Base-by-base conservation (phyloP, 2,113 vertebrate genomes). In the Stigmatopora argus region DNA sequence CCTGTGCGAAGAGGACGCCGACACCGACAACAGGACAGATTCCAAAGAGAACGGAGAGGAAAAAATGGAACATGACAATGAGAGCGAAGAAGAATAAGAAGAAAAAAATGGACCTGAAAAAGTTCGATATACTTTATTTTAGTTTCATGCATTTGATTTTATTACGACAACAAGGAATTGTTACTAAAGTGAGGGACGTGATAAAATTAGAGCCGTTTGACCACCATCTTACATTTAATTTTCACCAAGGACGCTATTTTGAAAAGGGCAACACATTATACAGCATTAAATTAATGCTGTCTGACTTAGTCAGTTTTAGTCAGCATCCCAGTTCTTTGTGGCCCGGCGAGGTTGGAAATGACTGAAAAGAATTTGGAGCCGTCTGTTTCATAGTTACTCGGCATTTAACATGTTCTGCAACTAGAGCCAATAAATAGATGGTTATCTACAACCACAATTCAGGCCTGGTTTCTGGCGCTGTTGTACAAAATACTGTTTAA, bases 21-120 rank as follows among this genome's bases (percentile, higher is more conserved):
- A 93, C 21, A 84, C 88, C 6, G 93, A 93, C 21, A 84, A 76
- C 84, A 86, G 88, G 69, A 90, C 89, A 73, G 92, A 95, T 75
- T 94, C 94, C 74, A 96, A 96, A 87, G 86, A 93, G 1, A 97
- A 96, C 31, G 95, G 95, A 12, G 97, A 98, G 76, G 98, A 96
- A 46, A 95, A 98, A 78, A 90, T 94, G 87, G 96, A 99, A 61
- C 92, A 91, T 15, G 95, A 90, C 62, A 95, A 96, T 2, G 96
- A 94, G 88, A 98, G 97, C 47, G 97, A 98, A 89, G 95, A 98
- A 81, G 96, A 99, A 82, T 97, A 90, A 91, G 71, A 64, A 57
- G 59, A 62, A 67, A 31, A 64, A 78, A 69, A 86, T 57, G 85
- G 87, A 87, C 85, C 65, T 78, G 69, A 86, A 81, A 89, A 82